These are phyloP conservation scores for Helostoma temminkii DNA, from an alignment of 2,797 vertebrate genomes.

Conservation along the genomic window DNA sequence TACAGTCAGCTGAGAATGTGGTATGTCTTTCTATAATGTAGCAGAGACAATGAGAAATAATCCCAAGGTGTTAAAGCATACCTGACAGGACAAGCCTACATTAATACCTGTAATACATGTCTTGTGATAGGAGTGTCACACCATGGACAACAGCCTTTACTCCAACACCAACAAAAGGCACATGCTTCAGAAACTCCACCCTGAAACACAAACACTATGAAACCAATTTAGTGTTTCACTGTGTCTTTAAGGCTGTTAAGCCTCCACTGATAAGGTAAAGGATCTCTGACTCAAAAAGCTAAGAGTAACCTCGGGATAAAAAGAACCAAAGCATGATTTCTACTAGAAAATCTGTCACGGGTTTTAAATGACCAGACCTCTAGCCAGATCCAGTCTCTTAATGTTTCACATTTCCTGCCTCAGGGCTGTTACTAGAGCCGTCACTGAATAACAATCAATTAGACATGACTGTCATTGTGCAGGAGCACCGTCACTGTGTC, in stretches of 20 bases:
- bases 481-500: not conserved
- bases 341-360: not conserved
- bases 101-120: not conserved
- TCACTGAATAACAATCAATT: not conserved
- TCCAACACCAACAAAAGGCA: conserved; percentile 33
- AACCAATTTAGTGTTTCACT: conserved; percentile 15
- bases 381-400: not conserved
- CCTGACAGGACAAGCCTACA: not conserved
- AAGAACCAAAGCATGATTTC: not conserved
- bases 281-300: conserved; percentile 10
- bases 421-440: not conserved
- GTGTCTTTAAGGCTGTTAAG: conserved; percentile 15
- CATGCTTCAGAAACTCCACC: conserved; percentile 68
- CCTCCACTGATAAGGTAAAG: conserved; percentile 35
- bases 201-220: conserved; percentile 78
- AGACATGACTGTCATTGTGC: not conserved
- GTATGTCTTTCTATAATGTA: too few species aligned
- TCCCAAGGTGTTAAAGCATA: not conserved
- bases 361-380: not conserved
- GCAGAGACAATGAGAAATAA: not conserved
- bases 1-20: too few species aligned
- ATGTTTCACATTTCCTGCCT: not conserved
- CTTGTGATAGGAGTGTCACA: not conserved
- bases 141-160: not conserved
- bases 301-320: not conserved